Evolutionary conservation across 1,140 invertebrate species (phyloP).

Genomic region (Nephila pilipes): DNA sequence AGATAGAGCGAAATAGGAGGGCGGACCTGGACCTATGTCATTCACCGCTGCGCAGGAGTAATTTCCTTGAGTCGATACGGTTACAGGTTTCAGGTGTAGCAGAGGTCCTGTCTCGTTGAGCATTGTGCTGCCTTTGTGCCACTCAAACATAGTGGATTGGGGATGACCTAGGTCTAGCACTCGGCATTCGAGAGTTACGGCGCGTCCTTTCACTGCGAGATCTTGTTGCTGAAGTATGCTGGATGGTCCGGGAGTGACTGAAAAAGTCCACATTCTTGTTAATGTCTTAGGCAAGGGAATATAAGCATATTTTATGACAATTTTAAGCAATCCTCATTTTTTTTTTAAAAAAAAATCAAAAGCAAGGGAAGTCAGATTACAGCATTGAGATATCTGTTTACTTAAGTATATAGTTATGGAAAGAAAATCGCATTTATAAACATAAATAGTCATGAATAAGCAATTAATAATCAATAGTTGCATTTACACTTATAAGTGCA

Average conservation of each 20-base stretch:
- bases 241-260: constrained; percentile 86
- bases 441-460: too few species aligned
- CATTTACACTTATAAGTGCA: too few species aligned
- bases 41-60: constrained; percentile 93
- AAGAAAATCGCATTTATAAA: too few species aligned
- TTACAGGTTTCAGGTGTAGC: constrained; percentile 89
- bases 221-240: constrained; percentile 73
- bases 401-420: too few species aligned
- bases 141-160: constrained; percentile 82
- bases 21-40: constrained; percentile 89
- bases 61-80: constrained; percentile 90
- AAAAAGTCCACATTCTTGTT: background rate
- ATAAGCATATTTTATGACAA: too few species aligned
- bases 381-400: too few species aligned
- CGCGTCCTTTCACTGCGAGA: constrained; percentile 85
- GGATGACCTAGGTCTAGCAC: constrained; percentile 91
- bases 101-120: constrained; percentile 86
- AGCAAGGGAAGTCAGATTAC: too few species aligned
- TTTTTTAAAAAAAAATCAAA: too few species aligned
- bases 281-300: background rate
- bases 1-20: constrained; percentile 86
- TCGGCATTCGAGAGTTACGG: constrained; percentile 89
- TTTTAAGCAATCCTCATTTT: too few species aligned
- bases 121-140: constrained; percentile 73
- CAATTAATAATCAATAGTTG: too few species aligned